phyloP scores from a whole-genome alignment of 2,888 invertebrate genomes.

The Tetramorium bicarinatum region DNA sequence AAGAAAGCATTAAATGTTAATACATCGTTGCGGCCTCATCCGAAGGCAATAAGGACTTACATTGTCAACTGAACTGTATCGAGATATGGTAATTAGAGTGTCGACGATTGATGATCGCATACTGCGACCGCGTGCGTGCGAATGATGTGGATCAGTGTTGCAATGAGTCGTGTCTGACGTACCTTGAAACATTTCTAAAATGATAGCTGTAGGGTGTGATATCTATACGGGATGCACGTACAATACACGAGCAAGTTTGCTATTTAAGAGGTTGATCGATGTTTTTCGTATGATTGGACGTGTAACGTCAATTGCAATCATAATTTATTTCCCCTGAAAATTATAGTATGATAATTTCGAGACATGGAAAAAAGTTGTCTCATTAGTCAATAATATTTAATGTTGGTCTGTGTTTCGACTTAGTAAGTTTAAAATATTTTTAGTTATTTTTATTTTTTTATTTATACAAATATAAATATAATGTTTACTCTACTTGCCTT shows the following conservation, averaged over 20 bases:
- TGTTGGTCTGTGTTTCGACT: no score
- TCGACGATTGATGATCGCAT: conserved; percentile 45
- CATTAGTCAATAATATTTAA: neutral
- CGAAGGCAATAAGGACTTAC: conserved; percentile 3
- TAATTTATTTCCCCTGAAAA: conserved; percentile 35
- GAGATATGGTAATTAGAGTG: conserved; percentile 54
- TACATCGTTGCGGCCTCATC: conserved; percentile 28
- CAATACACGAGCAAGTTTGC: conserved; percentile 3
- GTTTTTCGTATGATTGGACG: conserved; percentile 9
- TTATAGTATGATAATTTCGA: conserved; percentile 27
- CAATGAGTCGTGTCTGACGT: neutral
- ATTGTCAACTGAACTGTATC: conserved; percentile 49
- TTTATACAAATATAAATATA: neutral
- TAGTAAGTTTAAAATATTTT: conserved; percentile 12
- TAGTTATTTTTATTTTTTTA: neutral
- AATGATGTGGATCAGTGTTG: conserved; percentile 34
- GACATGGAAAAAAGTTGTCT: neutral
- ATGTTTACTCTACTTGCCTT: neutral
- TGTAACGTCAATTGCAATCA: conserved; percentile 27
- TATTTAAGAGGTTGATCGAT: conserved; percentile 43
- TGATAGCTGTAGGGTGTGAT: conserved; percentile 40
- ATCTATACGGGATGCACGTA: conserved; percentile 4
- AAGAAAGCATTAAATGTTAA: conserved; percentile 60
- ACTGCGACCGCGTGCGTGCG: neutral
- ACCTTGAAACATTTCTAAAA: conserved; percentile 16